Evolutionary conservation across 2,888 invertebrate genomes (phyloP).

Genomic region (Pocota personata): DNA sequence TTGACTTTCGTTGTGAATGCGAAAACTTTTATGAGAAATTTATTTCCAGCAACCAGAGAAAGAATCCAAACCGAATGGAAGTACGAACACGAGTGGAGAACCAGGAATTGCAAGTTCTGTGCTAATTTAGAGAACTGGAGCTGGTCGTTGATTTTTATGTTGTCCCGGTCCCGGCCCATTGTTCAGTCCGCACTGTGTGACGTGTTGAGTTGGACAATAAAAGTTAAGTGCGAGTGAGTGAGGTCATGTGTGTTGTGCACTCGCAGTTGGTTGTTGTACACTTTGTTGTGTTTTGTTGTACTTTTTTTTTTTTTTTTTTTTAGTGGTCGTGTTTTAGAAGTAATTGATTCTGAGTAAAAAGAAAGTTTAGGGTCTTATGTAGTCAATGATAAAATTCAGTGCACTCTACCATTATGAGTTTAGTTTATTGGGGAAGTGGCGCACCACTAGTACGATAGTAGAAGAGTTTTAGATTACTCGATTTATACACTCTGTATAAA

Average conservation of each 20-base stretch:
- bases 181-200: slow-evolving; percentile 17
- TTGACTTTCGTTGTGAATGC: slow-evolving; percentile 36
- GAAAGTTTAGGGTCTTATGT: too few species aligned
- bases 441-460: too few species aligned
- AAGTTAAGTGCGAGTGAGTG: slow-evolving; percentile 40
- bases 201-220: slow-evolving; percentile 23
- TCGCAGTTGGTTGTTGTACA: background rate
- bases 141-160: slow-evolving; percentile 45
- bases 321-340: background rate
- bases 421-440: too few species aligned
- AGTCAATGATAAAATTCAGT: too few species aligned
- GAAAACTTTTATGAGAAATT: slow-evolving; percentile 64
- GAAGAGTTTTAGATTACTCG: too few species aligned
- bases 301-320: background rate
- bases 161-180: slow-evolving; percentile 8
- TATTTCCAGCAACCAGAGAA: slow-evolving; percentile 13
- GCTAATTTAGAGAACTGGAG: slow-evolving; percentile 47
- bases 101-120: slow-evolving; percentile 31
- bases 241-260: slow-evolving; percentile 14
- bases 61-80: background rate
- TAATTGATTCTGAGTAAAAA: too few species aligned
- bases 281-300: background rate
- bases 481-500: too few species aligned
- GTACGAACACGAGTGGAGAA: background rate
- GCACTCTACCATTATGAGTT: too few species aligned